These are phyloP conservation scores for Hyphantria cunea DNA, from an alignment of 1,140 invertebrate genomes.

Conservation along the genomic window DNA sequence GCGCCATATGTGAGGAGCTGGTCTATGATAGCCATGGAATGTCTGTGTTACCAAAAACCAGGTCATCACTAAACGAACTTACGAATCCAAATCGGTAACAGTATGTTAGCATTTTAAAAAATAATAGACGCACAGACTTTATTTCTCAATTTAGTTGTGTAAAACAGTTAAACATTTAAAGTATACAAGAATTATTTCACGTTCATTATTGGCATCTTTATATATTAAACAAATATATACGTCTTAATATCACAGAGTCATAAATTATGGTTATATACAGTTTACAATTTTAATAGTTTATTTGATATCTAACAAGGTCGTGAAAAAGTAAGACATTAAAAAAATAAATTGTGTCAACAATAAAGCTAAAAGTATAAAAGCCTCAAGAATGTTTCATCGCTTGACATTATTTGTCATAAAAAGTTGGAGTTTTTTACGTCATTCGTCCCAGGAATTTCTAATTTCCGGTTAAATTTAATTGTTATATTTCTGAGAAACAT, in stretches of 20 bases:
- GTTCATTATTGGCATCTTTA: too few species aligned
- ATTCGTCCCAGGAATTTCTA: conserved; percentile 49
- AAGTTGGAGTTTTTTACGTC: conserved; percentile 17
- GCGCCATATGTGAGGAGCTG: too few species aligned
- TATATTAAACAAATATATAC: too few species aligned
- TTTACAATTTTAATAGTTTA: conserved; percentile 33
- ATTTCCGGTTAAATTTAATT: conserved; percentile 52
- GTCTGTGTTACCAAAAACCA: too few species aligned
- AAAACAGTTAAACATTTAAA: too few species aligned
- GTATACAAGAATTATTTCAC: too few species aligned
- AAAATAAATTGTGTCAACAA: conserved; percentile 23
- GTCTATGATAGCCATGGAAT: too few species aligned
- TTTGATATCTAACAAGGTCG: conserved; percentile 1
- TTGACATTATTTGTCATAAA: conserved; percentile 32
- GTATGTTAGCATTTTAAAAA: too few species aligned
- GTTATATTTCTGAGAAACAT: conserved; percentile 35
- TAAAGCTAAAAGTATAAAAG: conserved; percentile 7
- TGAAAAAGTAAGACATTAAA: conserved; percentile 20
- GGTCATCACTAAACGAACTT: too few species aligned
- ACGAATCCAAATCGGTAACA: too few species aligned
- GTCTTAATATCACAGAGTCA: background rate
- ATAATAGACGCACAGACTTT: too few species aligned
- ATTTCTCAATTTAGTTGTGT: too few species aligned
- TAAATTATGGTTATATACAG: conserved; percentile 33
- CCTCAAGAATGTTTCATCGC: conserved; percentile 13